A percentile compares a stretch with the other conserved stretches of the same genome.
These are phyloP conservation scores for Rhinichthys klamathensis DNA, from an alignment of 2,113 vertebrate genomes.

Conservation along the genomic window DNA sequence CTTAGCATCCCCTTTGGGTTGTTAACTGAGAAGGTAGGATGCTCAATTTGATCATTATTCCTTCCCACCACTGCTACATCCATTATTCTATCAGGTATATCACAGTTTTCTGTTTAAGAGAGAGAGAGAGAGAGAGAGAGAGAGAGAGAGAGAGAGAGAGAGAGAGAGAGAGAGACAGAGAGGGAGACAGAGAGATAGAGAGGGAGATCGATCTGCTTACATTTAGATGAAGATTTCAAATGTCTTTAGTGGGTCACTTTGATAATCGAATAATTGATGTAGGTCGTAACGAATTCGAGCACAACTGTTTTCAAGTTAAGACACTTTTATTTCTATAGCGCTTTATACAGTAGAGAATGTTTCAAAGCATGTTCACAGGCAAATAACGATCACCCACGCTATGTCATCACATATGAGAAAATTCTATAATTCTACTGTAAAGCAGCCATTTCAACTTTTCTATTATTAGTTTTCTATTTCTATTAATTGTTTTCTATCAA, in stretches of 20 bases:
- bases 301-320: conserved; percentile 14
- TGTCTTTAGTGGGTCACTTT: conserved; percentile 49
- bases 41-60: conserved; percentile 31
- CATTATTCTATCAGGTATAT: not conserved
- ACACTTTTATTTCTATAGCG: too few relatives aligned
- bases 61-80: not conserved
- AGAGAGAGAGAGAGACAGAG: not conserved
- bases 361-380: too few relatives aligned
- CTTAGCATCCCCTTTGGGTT: not conserved
- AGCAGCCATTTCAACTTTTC: too few relatives aligned
- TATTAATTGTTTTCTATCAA: too few relatives aligned
- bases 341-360: too few relatives aligned
- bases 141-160: conserved; percentile 9
- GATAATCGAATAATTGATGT: conserved; percentile 61
- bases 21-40: not conserved
- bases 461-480: too few relatives aligned
- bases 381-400: too few relatives aligned
- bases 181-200: not conserved
- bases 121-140: too few relatives aligned
- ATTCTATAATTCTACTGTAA: too few relatives aligned
- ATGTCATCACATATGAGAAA: too few relatives aligned
- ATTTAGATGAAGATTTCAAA: conserved; percentile 53
- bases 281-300: conserved; percentile 56
- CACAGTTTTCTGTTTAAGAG: too few relatives aligned
- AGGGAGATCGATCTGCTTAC: conserved; percentile 2